These are phyloP conservation scores for Dicroscelio sp. DNA, from an alignment of 2,888 invertebrate genomes.

Conservation along the genomic window DNA sequence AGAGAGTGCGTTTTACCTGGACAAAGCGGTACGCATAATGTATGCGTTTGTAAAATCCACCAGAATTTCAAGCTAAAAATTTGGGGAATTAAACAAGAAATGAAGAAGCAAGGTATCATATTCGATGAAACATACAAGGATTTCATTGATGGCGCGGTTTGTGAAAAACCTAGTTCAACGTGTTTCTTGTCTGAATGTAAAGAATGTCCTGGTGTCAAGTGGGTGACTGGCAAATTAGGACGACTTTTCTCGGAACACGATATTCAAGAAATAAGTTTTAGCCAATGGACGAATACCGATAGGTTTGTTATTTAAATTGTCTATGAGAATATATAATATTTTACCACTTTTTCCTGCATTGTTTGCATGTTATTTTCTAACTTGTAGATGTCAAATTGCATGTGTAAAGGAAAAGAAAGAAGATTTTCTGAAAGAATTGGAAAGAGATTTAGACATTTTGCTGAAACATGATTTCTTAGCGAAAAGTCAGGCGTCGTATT, in stretches of 20 bases:
- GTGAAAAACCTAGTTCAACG: background rate
- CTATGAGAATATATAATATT: background rate
- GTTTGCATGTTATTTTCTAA: background rate
- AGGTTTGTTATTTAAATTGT: background rate
- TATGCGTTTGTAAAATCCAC: conserved; percentile 18
- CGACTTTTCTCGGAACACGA: background rate
- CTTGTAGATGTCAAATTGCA: background rate
- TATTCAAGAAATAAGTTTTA: background rate
- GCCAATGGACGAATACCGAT: background rate
- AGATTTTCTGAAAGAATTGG: background rate
- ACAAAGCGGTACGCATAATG: conserved; percentile 41
- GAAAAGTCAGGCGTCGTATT: conserved; percentile 39
- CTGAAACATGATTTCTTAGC: conserved; percentile 43
- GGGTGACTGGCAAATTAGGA: background rate
- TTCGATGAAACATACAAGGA: background rate
- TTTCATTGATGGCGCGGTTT: background rate
- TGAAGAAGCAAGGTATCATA: background rate
- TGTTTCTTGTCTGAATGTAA: background rate
- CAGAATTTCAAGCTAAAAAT: conserved; percentile 19
- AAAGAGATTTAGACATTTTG: background rate
- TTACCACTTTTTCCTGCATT: background rate
- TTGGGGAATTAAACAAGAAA: background rate
- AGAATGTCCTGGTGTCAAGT: conserved; percentile 11
- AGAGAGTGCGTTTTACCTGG: conserved; percentile 2
- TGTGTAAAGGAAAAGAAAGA: background rate